Evolutionary conservation across 2,113 vertebrate species (phyloP).

Genomic region (Anarrhichthys ocellatus): DNA sequence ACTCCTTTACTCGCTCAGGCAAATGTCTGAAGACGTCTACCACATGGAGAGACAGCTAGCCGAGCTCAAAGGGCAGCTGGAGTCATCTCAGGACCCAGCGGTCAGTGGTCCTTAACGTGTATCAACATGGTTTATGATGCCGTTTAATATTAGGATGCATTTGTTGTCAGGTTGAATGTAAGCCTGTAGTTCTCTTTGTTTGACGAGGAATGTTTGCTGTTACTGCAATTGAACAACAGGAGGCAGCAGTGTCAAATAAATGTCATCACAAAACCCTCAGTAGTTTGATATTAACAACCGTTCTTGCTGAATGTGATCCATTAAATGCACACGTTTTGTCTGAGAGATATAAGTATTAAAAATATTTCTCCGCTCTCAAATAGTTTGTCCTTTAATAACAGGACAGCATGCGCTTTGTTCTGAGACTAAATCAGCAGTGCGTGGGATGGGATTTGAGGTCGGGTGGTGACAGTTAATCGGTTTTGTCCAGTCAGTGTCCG

Average conservation of each 20-base stretch:
- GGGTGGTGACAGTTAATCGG: constrained; percentile 10
- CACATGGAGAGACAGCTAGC: constrained; percentile 73
- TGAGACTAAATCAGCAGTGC: neutral
- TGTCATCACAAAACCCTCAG: neutral
- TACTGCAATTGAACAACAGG: constrained; percentile 46
- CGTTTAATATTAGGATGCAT: neutral
- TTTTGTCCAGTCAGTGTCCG: constrained; percentile 4
- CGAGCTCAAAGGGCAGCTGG: constrained; percentile 66
- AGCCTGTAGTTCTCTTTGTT: neutral
- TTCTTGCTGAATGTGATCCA: neutral
- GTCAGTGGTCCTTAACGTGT: constrained; percentile 14
- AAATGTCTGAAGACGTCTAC: constrained; percentile 67
- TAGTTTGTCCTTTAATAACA: neutral
- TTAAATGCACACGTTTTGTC: neutral
- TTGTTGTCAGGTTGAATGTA: neutral
- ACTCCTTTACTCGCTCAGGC: constrained; percentile 28
- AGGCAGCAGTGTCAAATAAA: constrained; percentile 62
- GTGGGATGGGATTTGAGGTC: constrained; percentile 31
- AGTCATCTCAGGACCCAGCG: constrained; percentile 31
- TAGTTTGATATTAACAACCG: neutral
- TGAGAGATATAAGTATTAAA: neutral
- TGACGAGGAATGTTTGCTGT: constrained; percentile 17
- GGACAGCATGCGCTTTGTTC: neutral
- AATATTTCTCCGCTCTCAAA: neutral
- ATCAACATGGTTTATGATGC: neutral